Evolutionary conservation across 1,140 invertebrate species (phyloP).

Genomic region (Pachypeltis micranthus): DNA sequence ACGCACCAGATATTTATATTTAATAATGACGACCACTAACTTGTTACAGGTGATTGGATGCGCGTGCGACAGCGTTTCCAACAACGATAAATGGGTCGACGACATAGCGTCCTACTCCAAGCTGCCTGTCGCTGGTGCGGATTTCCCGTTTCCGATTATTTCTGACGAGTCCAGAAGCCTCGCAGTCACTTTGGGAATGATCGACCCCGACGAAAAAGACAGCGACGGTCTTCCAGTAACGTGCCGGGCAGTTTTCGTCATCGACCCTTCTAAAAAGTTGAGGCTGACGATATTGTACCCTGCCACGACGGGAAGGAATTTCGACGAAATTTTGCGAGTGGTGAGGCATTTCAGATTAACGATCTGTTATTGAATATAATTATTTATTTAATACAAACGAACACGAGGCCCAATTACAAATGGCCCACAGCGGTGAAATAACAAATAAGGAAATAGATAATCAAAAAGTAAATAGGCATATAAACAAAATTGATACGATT

Average conservation of each 20-base stretch:
- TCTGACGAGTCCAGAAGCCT: slow-evolving; percentile 65
- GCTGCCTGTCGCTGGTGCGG: slow-evolving; percentile 43
- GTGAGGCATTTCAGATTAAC: too few species aligned
- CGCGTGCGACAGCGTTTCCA: slow-evolving; percentile 14
- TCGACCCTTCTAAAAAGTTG: slow-evolving; percentile 74
- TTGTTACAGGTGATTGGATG: slow-evolving; percentile 17
- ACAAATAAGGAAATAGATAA: too few species aligned
- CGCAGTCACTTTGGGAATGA: slow-evolving; percentile 70
- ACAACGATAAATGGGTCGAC: slow-evolving; percentile 31
- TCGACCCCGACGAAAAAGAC: slow-evolving; percentile 67
- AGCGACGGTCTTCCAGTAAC: slow-evolving; percentile 58
- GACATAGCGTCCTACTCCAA: slow-evolving; percentile 64
- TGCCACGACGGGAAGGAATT: slow-evolving; percentile 79
- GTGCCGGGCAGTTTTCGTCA: slow-evolving; percentile 72
- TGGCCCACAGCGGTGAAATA: too few species aligned
- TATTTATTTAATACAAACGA: too few species aligned
- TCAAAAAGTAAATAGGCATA: too few species aligned
- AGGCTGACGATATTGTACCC: slow-evolving; percentile 83
- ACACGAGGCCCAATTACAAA: too few species aligned
- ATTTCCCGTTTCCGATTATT: slow-evolving; percentile 80
- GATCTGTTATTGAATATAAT: too few species aligned
- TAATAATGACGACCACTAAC: too few species aligned
- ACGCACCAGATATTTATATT: too few species aligned
- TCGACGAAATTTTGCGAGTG: slow-evolving; percentile 78
- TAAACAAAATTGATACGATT: too few species aligned